Evolutionary conservation across 2,797 vertebrate genomes (phyloP), one percentile per base, ranked within the genome.

Genomic region (Heliangelus exortis): DNA sequence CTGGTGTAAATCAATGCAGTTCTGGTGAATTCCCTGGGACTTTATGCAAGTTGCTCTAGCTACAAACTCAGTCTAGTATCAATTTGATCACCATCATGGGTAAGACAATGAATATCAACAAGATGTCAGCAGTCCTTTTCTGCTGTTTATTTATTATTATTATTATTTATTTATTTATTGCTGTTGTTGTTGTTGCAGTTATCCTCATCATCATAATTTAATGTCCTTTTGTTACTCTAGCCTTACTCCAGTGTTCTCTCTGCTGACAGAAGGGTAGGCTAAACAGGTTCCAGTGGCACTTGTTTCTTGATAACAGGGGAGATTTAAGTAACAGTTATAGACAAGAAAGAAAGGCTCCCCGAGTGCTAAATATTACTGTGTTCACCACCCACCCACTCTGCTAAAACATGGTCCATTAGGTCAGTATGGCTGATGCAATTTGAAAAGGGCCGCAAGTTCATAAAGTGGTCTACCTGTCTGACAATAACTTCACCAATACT

Each of bases 361-460:
- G 43, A 83, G 57, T 74, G 39, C 33, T 94, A 58, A 83, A 57
- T 51, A 89, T 11, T 39, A 76, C 43, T 36, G 13, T 62, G 84
- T 90, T 96, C 0, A 1, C 73, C 50, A 51, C 84, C 87, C 41
- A 93, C 77, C 66, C 48, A 23, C 79, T 93, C 82, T 72, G 57
- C 73, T 82, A 75, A 89, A 95, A 90, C 59, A 55, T 39, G 17
- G 50, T 50, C 71, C 74, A 69, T 96, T 94, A 93, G 91, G 78
- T 90, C 68, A 0, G 65, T 28, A 51, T 61, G 73, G 59, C 36
- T 92, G 72, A 72, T 81, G 85, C 36, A 61, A 72, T 75, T 74
- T 78, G 78, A 85, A 84, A 92, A 85, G 41, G 28, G 73, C 25
- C 48, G 73, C 28, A 25, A 61, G 54, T 93, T 90, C 36, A 6